Conservation (phyloP, 2,888 invertebrate genomes). For the Idaea dimidiata region DNA sequence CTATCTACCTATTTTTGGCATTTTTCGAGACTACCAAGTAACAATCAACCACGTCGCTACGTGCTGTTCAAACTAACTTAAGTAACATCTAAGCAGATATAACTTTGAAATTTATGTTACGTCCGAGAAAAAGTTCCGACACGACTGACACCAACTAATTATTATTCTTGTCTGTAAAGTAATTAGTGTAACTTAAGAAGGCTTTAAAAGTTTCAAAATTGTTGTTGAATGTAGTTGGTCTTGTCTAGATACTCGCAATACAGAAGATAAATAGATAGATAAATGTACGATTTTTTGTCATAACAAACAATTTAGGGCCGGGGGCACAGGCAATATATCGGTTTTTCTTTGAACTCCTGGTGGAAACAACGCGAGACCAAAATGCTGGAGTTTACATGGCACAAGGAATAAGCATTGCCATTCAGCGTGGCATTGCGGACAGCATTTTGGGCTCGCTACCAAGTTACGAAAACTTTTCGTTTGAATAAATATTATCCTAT, state of each 20-base stretch:
- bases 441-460: too few species aligned
- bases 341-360: too few species aligned
- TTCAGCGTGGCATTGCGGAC: too few species aligned
- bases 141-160: not conserved
- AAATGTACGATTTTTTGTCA: too few species aligned
- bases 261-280: too few species aligned
- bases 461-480: too few species aligned
- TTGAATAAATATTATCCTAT: too few species aligned
- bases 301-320: too few species aligned
- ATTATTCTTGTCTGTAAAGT: constrained; percentile 4
- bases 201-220: not conserved
- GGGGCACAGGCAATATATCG: too few species aligned
- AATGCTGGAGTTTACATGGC: too few species aligned
- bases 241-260: not conserved
- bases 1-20: not conserved
- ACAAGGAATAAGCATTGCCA: too few species aligned
- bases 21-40: not conserved
- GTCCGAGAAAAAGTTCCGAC: not conserved
- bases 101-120: constrained; percentile 1
- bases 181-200: not conserved
- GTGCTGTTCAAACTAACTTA: not conserved
- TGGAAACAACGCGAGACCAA: too few species aligned
- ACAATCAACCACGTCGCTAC: not conserved
- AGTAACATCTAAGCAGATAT: not conserved
- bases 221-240: not conserved